These are phyloP conservation scores for Agrypnus murinus DNA, from an alignment of 2,888 invertebrate genomes.

Conservation along the genomic window DNA sequence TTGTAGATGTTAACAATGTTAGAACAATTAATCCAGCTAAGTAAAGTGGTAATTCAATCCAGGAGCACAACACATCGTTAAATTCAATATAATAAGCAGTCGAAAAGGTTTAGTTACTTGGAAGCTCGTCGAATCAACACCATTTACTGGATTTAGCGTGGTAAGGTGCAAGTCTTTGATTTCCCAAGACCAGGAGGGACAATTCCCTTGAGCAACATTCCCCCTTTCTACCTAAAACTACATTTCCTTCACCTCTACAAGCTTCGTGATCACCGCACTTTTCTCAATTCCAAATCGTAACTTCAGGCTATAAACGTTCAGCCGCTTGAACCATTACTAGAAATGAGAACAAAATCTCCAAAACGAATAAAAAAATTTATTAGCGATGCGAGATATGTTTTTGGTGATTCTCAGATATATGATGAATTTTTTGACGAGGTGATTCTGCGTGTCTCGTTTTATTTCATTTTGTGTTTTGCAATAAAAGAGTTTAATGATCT, in stretches of 20 bases:
- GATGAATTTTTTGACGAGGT: slow-evolving; percentile 25
- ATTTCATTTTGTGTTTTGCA: not conserved
- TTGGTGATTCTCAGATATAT: slow-evolving; percentile 15
- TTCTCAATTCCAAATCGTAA: slow-evolving; percentile 41
- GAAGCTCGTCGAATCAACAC: slow-evolving; percentile 34
- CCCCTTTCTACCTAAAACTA: slow-evolving; percentile 34
- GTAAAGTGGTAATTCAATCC: not conserved
- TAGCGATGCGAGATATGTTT: slow-evolving; percentile 3
- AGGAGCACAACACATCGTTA: not conserved
- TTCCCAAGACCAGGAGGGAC: slow-evolving; percentile 40
- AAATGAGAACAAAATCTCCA: slow-evolving; percentile 35
- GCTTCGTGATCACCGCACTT: slow-evolving; percentile 42
- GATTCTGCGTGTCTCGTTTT: not conserved
- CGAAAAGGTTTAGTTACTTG: slow-evolving; percentile 11
- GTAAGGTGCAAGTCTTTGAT: slow-evolving; percentile 40
- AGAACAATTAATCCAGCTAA: slow-evolving; percentile 6
- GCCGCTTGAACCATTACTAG: slow-evolving; percentile 38
- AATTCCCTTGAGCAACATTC: slow-evolving; percentile 41
- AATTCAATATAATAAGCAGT: slow-evolving; percentile 17
- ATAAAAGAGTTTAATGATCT: not conserved
- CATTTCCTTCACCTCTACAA: slow-evolving; percentile 38
- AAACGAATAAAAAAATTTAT: slow-evolving; percentile 32
- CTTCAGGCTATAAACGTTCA: slow-evolving; percentile 37
- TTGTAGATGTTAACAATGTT: not conserved
- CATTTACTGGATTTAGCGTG: slow-evolving; percentile 40